Evolutionary conservation across 2,113 vertebrate species (phyloP).

Genomic region (Poeciliopsis turrubarensis): DNA sequence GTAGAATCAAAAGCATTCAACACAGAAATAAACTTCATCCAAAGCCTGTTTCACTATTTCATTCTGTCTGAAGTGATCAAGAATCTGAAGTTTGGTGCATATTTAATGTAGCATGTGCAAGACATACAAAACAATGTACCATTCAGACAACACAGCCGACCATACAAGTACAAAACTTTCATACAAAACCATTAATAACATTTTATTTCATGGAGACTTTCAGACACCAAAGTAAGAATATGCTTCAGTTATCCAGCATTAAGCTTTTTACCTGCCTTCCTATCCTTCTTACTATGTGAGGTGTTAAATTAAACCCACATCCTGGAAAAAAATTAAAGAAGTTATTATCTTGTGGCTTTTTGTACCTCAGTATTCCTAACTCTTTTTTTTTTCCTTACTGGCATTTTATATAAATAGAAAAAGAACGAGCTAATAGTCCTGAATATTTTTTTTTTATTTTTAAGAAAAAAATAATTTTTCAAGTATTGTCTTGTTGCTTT

Average conservation of each 20-base stretch:
- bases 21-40: not conserved
- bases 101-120: not conserved
- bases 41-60: not conserved
- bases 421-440: constrained; percentile 90
- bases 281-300: no score
- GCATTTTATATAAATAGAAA: constrained; percentile 80
- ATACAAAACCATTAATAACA: no score
- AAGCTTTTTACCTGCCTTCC: no score
- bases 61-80: not conserved
- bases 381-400: constrained; percentile 77
- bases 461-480: constrained; percentile 83
- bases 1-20: not conserved
- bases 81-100: not conserved
- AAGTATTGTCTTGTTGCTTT: constrained; percentile 79
- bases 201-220: no score
- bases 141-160: not conserved
- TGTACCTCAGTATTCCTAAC: constrained; percentile 89
- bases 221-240: no score
- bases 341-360: no score
- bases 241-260: no score
- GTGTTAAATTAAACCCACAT: no score
- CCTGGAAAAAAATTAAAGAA: no score
- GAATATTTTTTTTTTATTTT: constrained; percentile 99
- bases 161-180: not conserved
- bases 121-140: not conserved